Conservation (phyloP, 1,140 invertebrate genomes). For the Drosophila cardini region DNA sequence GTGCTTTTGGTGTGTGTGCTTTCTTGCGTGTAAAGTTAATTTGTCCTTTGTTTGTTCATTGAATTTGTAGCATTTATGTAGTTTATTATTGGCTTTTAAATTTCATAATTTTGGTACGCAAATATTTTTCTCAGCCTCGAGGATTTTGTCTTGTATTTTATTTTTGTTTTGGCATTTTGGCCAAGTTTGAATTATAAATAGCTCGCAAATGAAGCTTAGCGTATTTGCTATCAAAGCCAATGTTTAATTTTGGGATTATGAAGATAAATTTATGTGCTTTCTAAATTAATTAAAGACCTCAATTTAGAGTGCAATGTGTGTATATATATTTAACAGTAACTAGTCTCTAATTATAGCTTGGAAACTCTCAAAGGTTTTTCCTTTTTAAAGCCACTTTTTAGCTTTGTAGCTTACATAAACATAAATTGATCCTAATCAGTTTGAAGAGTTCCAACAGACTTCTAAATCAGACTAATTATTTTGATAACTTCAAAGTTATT, state of each 20-base stretch:
- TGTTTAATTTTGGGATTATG: conserved; percentile 10
- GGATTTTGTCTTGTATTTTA: conserved; percentile 5
- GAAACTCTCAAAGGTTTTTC: background rate
- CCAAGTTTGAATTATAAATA: conserved; percentile 23
- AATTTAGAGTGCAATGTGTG: background rate
- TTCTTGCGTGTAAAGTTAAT: conserved; percentile 53
- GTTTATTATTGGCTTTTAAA: conserved; percentile 57
- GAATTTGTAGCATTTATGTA: conserved; percentile 56
- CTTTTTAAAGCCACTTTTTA: too few relatives aligned
- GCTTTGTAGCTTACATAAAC: too few relatives aligned
- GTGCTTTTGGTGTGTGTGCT: conserved; percentile 17
- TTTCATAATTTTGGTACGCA: conserved; percentile 23
- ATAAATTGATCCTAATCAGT: too few relatives aligned
- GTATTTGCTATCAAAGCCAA: conserved; percentile 1
- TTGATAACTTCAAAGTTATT: background rate
- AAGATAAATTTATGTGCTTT: background rate
- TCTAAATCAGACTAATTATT: conserved; percentile 7
- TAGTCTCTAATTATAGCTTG: too few relatives aligned
- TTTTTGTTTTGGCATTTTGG: background rate
- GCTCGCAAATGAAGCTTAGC: background rate
- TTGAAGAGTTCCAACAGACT: background rate
- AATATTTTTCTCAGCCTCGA: conserved; percentile 21
- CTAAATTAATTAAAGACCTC: conserved; percentile 2
- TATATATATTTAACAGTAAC: too few relatives aligned
- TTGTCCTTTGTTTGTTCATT: conserved; percentile 56